Conservation (phyloP, 2,888 invertebrate species). For the Trachelus iudaicus region DNA sequence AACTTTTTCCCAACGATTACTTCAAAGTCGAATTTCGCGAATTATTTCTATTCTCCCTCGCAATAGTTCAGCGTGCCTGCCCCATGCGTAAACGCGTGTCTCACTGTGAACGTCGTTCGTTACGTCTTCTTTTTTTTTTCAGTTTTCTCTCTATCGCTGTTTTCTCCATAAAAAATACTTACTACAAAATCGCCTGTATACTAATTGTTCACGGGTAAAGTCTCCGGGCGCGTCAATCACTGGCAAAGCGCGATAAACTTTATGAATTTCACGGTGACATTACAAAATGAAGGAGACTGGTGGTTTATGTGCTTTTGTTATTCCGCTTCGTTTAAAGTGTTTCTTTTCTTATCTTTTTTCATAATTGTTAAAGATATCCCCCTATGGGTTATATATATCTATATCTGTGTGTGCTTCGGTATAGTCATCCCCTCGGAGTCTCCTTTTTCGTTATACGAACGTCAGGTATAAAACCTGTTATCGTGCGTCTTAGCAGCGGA, state of each 20-base stretch:
- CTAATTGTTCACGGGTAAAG: slow-evolving; percentile 13
- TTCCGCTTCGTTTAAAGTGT: not conserved
- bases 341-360: not conserved
- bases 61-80: not conserved
- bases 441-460: not conserved
- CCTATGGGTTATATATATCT: not conserved
- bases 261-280: slow-evolving; percentile 3
- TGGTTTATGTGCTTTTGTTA: slow-evolving; percentile 6
- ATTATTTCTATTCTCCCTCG: not conserved
- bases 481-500: not conserved
- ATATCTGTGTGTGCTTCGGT: not conserved
- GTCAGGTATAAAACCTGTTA: not conserved
- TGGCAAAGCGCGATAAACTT: not conserved
- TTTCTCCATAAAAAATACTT: slow-evolving; percentile 26
- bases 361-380: not conserved
- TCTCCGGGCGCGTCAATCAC: not conserved
- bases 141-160: slow-evolving; percentile 7
- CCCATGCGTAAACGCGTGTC: not conserved
- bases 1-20: not conserved
- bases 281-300: slow-evolving; percentile 15
- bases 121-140: not conserved
- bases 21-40: not conserved
- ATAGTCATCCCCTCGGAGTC: not conserved
- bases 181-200: slow-evolving; percentile 25
- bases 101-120: not conserved